phyloP scores from a whole-genome alignment of 2,113 vertebrate species.

The Brienomyrus longianalis region DNA sequence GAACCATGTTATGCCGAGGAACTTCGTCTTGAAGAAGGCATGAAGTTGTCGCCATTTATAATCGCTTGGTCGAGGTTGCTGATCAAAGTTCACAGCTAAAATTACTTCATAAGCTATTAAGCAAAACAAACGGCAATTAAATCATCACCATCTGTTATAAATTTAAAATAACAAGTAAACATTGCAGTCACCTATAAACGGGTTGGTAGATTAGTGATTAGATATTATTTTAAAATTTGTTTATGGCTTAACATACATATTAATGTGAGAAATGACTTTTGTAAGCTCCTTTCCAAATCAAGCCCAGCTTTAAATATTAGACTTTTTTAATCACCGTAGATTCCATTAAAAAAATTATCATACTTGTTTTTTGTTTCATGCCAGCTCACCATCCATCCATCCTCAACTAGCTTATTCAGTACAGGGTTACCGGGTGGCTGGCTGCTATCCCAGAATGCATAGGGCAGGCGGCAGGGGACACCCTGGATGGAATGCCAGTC shows the following conservation, averaged over 20 bases:
- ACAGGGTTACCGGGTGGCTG: neutral
- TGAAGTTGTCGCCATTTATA: neutral
- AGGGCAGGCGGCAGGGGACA: neutral
- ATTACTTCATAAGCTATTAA: neutral
- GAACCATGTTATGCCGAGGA: neutral
- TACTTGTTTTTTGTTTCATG: neutral
- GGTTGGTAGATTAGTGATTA: neutral
- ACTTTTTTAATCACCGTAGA: neutral
- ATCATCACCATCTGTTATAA: neutral
- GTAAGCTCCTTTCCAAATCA: neutral
- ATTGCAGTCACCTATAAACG: neutral
- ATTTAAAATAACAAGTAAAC: neutral
- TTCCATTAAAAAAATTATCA: neutral
- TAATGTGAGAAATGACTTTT: neutral
- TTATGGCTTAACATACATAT: neutral
- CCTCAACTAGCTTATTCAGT: neutral
- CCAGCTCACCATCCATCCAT: neutral
- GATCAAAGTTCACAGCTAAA: neutral
- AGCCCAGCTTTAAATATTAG: neutral
- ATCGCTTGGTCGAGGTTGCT: neutral
- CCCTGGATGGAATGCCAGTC: neutral
- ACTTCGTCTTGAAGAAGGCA: neutral
- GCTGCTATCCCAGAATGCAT: neutral
- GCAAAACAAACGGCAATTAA: neutral
- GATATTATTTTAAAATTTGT: neutral